Evolutionary conservation across 2,888 invertebrate species (phyloP), one percentile per base, ranked within the genome.

Genomic region (Rhagophthalmus giganteus): DNA sequence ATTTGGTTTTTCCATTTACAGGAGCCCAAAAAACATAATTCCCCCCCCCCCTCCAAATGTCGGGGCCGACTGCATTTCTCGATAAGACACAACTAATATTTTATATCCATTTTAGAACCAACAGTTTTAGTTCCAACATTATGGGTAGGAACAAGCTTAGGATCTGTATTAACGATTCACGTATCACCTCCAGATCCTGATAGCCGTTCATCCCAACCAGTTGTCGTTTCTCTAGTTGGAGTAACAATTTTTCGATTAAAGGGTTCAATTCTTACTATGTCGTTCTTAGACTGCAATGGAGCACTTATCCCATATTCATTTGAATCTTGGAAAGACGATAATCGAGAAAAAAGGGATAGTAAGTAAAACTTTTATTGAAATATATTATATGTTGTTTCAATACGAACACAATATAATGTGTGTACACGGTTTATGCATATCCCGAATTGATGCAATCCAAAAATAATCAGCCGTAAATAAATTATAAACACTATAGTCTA

Each of bases 131-230:
- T 82, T 67, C 95, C 98, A 62, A 95, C 95, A 65, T 79, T 99
- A 60, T 99, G 98, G 98, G 88, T 98, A 67, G 98, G 99, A 67
- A 98, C 97, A 63, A 94, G 94, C 75, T 82, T 93, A 67, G 99
- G 99, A 66, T 95, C 97, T 51, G 92, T 96, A 72, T 83, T 98
- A 68, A 94, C 95, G 57, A 86, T 98, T 76, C 86, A 90, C 75
- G 85, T 98, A 71, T 88, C 84, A 72, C 86, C 90, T 62, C 85
- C 88, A 53, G 86, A 88, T 68, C 80, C 86, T 41, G 94, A 94
- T 73, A 81, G 83, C 61, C 79, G 94, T 69, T 85, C 87, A 71
- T 84, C 88, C 59, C 92, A 93, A 73, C 90, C 92, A 41, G 90
- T 93, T 62, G 86, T 88, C 68, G 86, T 94, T 64, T 87, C 93